These are phyloP conservation scores for Aphelocoma californica DNA, from an alignment of 2,797 vertebrate species.

Conservation along the genomic window DNA sequence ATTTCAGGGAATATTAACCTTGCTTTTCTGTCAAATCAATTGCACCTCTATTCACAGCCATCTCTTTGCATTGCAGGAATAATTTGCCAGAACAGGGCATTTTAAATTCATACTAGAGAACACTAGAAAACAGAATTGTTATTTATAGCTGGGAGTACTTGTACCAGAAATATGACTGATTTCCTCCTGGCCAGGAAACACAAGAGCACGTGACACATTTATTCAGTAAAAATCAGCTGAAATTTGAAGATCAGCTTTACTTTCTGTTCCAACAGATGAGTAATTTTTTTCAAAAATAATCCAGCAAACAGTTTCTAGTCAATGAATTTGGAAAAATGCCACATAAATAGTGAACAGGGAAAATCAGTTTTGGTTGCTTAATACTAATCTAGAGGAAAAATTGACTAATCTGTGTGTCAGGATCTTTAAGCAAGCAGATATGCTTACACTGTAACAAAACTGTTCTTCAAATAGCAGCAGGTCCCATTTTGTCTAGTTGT, in stretches of 20 bases:
- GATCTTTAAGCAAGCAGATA: neutral
- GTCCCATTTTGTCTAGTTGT: neutral
- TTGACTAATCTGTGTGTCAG: neutral
- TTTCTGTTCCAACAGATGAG: neutral
- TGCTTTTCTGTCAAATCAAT: neutral
- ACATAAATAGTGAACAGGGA: neutral
- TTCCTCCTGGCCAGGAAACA: neutral
- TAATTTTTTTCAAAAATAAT: neutral
- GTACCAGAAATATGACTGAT: constrained; percentile 26
- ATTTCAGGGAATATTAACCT: neutral
- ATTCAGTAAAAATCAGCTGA: constrained; percentile 15
- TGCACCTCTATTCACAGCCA: constrained; percentile 1
- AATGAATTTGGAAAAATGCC: neutral
- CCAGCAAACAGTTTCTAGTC: neutral
- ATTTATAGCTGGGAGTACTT: constrained; percentile 48
- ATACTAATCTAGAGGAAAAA: neutral
- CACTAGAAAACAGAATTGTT: constrained; percentile 33
- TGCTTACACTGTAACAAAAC: neutral
- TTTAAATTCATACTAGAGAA: neutral
- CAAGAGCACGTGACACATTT: neutral
- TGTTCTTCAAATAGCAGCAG: neutral
- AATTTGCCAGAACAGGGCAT: neutral
- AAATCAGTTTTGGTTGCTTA: neutral
- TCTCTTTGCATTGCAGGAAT: neutral
- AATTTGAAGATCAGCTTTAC: constrained; percentile 15